Evolutionary conservation across 1,140 invertebrate species (phyloP), one percentile per base, ranked within the genome.

Genomic region (Sminthurides bifidus): DNA sequence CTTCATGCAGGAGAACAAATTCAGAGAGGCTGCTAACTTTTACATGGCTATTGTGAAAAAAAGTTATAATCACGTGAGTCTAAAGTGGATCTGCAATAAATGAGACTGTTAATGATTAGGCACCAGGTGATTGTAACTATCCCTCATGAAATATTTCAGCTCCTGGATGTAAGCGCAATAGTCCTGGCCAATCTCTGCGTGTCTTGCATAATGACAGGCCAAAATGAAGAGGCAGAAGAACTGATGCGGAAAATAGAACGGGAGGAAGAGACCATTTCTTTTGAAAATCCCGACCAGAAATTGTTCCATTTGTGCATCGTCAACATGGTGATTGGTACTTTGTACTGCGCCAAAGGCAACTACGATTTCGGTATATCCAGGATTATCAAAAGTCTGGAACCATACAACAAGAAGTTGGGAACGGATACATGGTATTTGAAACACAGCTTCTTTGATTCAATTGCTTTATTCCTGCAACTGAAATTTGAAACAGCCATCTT

Each of bases 1-100:
- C 4, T 99, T 98, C 70, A 98, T 99, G 95, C 93, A 94, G 71
- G 93, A 94, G 70, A 93, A 89, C 68, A 98, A 98, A 71, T 98
- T 94, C 69, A 95, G 95, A 69, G 93, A 98, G 74, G 90, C 94
- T 0, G 87, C 91, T 2, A 90, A 88, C 38, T 98, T 98, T 74
- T 99, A 99, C 72, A 94, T 98, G 68, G 91, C 93, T 2, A 91
- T 99, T 50, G 92, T 98, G 0, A 92, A 94, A 64, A 94, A 95
- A 69, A 87, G 91, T 74, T 92, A 90, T 66, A 89, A 94, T 58
- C 92, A 94, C 72, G 87, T 85, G 73, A 73, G 72, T 63, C 57
- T n/a, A 44, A 40, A 45, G 19, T 23, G 12, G 27, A 30, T 29
- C 21, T 38, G 26, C 23, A 35, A 26, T 6, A 46, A 17, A 15